Evolutionary conservation across 2,797 vertebrate genomes (phyloP).

Genomic region (Darevskia nairensis): DNA sequence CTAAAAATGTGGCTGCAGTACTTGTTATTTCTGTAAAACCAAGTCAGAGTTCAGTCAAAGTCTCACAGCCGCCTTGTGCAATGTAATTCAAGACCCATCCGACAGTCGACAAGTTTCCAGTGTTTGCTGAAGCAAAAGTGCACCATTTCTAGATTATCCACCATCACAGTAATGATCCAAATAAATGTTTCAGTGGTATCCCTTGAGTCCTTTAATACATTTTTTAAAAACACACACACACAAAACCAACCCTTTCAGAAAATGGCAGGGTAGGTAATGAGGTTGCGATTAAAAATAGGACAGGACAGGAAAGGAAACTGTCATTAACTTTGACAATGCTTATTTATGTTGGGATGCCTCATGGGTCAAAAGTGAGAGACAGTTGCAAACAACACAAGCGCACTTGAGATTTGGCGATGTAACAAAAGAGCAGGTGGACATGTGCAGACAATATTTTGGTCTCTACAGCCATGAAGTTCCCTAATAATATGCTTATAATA

Average conservation of each 20-base stretch:
- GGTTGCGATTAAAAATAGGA: neutral
- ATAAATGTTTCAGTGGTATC: neutral
- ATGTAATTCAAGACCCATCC: neutral
- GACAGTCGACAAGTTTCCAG: neutral
- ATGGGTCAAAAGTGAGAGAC: neutral
- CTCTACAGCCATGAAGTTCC: neutral
- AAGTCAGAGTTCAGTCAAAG: constrained; percentile 38
- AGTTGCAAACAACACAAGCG: neutral
- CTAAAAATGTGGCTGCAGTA: neutral
- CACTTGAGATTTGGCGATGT: neutral
- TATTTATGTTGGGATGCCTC: neutral
- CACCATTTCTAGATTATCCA: neutral
- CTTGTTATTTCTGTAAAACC: constrained; percentile 15
- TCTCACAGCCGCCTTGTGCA: neutral
- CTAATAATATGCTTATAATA: neutral
- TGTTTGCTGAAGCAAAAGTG: constrained; percentile 10
- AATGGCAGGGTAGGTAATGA: neutral
- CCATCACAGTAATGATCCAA: neutral
- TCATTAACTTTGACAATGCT: neutral
- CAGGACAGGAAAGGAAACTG: neutral
- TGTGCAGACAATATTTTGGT: neutral
- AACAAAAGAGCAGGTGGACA: neutral
- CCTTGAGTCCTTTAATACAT: neutral
- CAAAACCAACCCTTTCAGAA: neutral
- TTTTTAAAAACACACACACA: neutral